Conservation (phyloP, 2,888 invertebrate genomes). For the Drosophila limbata region DNA sequence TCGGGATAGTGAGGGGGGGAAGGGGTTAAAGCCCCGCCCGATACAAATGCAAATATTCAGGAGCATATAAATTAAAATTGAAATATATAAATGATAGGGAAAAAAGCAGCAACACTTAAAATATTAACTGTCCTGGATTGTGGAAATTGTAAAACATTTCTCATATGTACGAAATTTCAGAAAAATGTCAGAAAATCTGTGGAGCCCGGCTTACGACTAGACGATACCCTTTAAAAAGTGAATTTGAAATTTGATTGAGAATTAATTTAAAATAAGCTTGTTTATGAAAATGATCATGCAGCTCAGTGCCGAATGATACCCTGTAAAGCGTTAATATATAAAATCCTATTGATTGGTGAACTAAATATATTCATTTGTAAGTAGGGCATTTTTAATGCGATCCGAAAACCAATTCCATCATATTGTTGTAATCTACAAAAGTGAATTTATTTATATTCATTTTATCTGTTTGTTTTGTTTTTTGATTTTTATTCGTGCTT, state of each 20-base stretch:
- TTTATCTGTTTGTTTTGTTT: slow-evolving; percentile 25
- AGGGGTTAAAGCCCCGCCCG: neutral
- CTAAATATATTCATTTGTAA: neutral
- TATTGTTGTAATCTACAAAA: slow-evolving; percentile 62
- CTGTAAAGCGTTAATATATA: too few species aligned
- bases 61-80: slow-evolving; percentile 77
- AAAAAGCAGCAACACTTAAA: slow-evolving; percentile 62
- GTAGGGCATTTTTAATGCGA: slow-evolving; percentile 5
- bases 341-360: neutral
- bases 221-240: neutral
- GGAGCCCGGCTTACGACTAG: neutral
- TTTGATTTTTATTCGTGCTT: slow-evolving; percentile 22
- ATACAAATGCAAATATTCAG: slow-evolving; percentile 40
- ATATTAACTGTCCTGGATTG: slow-evolving; percentile 70
- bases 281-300: too few species aligned
- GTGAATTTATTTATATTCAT: slow-evolving; percentile 60
- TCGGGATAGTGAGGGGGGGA: neutral
- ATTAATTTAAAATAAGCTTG: neutral
- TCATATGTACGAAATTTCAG: slow-evolving; percentile 39
- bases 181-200: neutral
- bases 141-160: slow-evolving; percentile 76
- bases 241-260: neutral
- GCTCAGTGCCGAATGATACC: too few species aligned
- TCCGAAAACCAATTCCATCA: slow-evolving; percentile 53
- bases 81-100: slow-evolving; percentile 70